Base-by-base conservation (phyloP, 2,797 vertebrate genomes). In the Antennarius maculatus region DNA sequence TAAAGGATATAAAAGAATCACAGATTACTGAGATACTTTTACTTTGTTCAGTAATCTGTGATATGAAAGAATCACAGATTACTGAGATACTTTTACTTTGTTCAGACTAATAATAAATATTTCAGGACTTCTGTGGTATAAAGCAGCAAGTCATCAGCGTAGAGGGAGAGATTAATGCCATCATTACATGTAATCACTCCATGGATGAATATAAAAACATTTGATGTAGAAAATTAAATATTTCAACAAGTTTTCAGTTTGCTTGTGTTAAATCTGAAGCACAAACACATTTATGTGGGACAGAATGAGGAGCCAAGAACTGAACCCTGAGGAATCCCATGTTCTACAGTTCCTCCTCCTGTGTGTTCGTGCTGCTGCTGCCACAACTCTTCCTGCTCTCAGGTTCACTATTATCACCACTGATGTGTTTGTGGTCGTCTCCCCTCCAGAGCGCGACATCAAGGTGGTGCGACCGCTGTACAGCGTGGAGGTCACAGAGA, bases 401-500 rank as follows among this genome's bases (percentile, higher is more conserved):
- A 51, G 10, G 53, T 31, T 18, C 4, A 2, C 14, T 4, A 11
- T 10, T 9, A 16, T 6, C 1, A 12, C 34, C 1, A 12, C 34
- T 16, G 12, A 9, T 54, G 16, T 6, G 3, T 5, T 11, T 16
- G 17, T 43, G 17, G 9, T 59, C 34, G 39, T 43, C 7, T 37
- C 9, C 1, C 2, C 15, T 31, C 29, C 84, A 99, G 98, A 96
- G 77, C 94, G 97, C 3, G 96, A 99, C 81, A 98, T 99, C 86
- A 97, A 97, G 87, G 88, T 99, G 37, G 79, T 95, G 0, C 94
- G 95, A 43, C 96, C 96, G 0, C 88, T 99, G 11, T 94, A 99
- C 90, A 99, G 97, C 0, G 95, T 99, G 41, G 98, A 99, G 86
- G 95, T 99, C 72, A 95, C 94, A 9, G 98, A 99, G 88, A 97